Evolutionary conservation across 2,888 invertebrate genomes (phyloP).

Genomic region (Cantharis nigra): DNA sequence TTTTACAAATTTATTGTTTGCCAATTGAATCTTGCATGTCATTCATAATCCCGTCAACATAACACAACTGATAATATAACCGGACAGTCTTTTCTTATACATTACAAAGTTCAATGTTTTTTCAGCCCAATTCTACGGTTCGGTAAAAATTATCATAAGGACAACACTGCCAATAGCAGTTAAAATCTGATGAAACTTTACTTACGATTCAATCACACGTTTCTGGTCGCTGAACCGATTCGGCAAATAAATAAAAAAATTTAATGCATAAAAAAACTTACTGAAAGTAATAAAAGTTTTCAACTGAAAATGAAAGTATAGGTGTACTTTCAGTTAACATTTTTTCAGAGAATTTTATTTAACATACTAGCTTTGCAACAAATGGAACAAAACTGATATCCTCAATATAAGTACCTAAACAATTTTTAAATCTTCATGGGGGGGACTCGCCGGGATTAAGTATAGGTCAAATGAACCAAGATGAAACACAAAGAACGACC

Average conservation of each 20-base stretch:
- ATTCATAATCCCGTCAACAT: not conserved
- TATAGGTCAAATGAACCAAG: conserved; percentile 9
- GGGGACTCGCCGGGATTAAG: not conserved
- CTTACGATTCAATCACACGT: not conserved
- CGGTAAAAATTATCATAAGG: not conserved
- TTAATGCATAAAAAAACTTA: conserved; percentile 6
- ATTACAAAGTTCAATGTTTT: not conserved
- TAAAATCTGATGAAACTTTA: not conserved
- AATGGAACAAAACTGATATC: not conserved
- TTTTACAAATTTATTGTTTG: not conserved
- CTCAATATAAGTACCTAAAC: conserved; percentile 1
- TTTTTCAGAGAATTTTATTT: not conserved
- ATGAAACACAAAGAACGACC: conserved; percentile 7
- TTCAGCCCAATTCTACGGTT: not conserved
- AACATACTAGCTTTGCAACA: not conserved
- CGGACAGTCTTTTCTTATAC: not conserved
- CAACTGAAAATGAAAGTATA: not conserved
- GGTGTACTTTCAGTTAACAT: conserved; percentile 4
- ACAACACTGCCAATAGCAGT: not conserved
- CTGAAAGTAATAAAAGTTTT: conserved; percentile 1
- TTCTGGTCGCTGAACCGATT: not conserved
- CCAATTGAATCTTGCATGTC: not conserved
- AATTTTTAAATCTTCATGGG: not conserved
- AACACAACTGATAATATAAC: not conserved
- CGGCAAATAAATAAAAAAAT: not conserved